These are phyloP conservation scores for Engystomops pustulosus DNA, from an alignment of 2,113 vertebrate genomes.

Conservation along the genomic window DNA sequence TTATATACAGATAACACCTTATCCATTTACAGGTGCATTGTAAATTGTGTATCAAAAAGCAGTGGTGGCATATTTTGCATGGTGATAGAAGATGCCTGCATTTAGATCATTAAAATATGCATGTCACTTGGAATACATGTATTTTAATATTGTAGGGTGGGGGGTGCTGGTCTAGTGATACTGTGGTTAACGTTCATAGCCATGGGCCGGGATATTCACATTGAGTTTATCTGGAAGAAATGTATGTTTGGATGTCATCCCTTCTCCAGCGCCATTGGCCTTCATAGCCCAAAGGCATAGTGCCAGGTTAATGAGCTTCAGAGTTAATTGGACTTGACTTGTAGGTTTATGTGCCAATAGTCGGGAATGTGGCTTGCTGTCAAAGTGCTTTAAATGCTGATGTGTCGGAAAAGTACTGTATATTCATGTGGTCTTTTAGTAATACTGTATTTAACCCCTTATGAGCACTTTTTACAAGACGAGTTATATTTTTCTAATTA, in stretches of 20 bases:
- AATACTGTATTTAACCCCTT: neutral
- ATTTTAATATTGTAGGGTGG: neutral
- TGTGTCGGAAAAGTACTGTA: neutral
- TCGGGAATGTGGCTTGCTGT: neutral
- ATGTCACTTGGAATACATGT: neutral
- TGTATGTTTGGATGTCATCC: neutral
- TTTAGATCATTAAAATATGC: neutral
- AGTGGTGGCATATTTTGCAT: constrained; percentile 13
- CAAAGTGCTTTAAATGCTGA: neutral
- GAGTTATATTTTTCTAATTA: no score
- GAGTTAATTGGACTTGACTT: neutral
- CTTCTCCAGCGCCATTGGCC: neutral
- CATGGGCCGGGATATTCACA: neutral
- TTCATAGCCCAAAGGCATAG: neutral
- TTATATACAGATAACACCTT: constrained; percentile 48
- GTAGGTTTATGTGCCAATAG: neutral
- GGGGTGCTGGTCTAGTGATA: neutral
- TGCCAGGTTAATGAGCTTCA: neutral
- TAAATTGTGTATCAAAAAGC: constrained; percentile 33
- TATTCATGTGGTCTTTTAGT: neutral
- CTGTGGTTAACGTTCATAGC: neutral
- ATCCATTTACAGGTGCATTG: constrained; percentile 42
- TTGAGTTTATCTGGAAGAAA: neutral
- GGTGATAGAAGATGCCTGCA: neutral
- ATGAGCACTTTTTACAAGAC: no score